Base-by-base conservation (phyloP, 2,797 vertebrate species). In the Salarias fasciatus region DNA sequence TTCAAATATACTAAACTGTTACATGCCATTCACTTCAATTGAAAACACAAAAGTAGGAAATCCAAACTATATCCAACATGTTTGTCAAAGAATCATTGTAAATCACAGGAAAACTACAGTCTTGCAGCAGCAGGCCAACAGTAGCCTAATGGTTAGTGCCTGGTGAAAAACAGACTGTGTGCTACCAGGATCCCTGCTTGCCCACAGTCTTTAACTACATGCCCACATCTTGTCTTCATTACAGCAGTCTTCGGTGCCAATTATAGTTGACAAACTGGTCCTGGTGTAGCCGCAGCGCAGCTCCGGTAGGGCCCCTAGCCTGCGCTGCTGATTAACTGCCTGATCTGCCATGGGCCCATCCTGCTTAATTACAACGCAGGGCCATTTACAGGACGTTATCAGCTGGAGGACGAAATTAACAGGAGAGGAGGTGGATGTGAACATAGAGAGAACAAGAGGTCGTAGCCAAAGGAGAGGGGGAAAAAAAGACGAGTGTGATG, bases 211-310 rank as follows among this genome's bases (percentile, higher is more conserved):
- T 65, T 24, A 72, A 79, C 56, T 75, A 44, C 59, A 49, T 53
- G 53, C 68, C 62, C 78, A 80, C 88, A 91, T 87, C 83, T 91
- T 91, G 80, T 85, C 64, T 67, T 86, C 80, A 84, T 92, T 90
- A 90, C 42, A 41, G 43, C 36, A 51, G 54, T 64, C 72, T 82
- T 82, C 72, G 69, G 71, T 80, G 79, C 75, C 80, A 81, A 79
- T 88, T 89, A 88, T 53, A 62, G 76, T 57, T 77, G 82, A 88
- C 85, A 83, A 88, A 86, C 67, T 71, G 53, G 75, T 73, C 56
- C 74, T 44, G 46, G 74, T 82, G 62, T 24, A 59, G 66, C 70
- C 58, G 12, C 66, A 75, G 61, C 35, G 33, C 47, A 60, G 58
- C 42, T 53, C 18, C 47, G 50, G 53, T 46, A 63, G 71, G 67